Percentiles rank a stretch among this genome's conserved stretches.
Conservation (phyloP, 2,888 invertebrate genomes). For the Plagodis pulveraria region DNA sequence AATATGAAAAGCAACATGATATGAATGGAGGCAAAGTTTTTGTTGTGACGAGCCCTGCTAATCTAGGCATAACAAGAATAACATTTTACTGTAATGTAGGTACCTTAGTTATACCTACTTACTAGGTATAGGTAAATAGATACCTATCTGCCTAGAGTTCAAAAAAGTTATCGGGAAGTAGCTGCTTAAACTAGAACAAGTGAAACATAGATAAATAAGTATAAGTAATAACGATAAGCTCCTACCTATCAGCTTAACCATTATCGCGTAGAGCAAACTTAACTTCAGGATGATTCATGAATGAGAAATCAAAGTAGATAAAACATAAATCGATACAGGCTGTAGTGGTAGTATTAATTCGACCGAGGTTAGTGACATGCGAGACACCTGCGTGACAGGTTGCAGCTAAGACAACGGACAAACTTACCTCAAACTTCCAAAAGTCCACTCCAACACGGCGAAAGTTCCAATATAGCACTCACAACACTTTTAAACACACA, state of each 20-base stretch:
- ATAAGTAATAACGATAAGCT: background rate
- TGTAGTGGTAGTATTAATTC: conserved; percentile 46
- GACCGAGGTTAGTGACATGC: conserved; percentile 76
- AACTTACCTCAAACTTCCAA: conserved; percentile 62
- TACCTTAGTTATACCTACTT: background rate
- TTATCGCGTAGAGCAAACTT: background rate
- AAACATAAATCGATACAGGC: conserved; percentile 17
- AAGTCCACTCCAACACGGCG: conserved; percentile 45
- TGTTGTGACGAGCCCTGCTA: no score
- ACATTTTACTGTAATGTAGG: background rate
- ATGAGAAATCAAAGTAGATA: background rate
- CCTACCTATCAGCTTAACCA: background rate
- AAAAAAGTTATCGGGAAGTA: background rate
- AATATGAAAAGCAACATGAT: no score
- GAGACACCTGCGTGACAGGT: conserved; percentile 83
- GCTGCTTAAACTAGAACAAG: background rate
- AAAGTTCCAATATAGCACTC: conserved; percentile 45
- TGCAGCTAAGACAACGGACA: conserved; percentile 66
- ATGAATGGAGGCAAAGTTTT: no score
- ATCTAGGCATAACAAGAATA: no score
- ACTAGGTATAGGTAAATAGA: no score
- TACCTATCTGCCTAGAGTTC: background rate
- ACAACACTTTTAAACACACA: conserved; percentile 55
- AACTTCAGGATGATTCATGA: background rate
- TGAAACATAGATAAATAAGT: no score